Evolutionary conservation across 2,888 invertebrate genomes (phyloP), one percentile per base, ranked within the genome.

Genomic region (Chydorus sphaericus): DNA sequence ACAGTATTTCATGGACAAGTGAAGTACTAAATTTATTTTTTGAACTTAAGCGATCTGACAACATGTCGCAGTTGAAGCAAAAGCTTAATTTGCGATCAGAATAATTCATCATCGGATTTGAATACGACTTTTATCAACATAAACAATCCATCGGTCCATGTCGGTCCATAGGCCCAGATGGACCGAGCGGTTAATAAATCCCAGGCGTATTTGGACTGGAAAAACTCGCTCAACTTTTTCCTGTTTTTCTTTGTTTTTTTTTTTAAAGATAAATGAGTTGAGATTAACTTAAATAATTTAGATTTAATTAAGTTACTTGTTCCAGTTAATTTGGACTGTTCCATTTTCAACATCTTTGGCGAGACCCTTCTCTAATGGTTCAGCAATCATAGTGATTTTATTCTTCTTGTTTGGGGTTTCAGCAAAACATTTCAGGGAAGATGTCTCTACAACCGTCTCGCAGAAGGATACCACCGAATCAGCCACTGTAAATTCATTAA

Each of bases 121-220:
- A n/a, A n/a, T n/a, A n/a, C n/a, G n/a, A n/a, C n/a, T n/a, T n/a
- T n/a, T n/a, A n/a, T n/a, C n/a, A n/a, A n/a, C n/a, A n/a, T n/a
- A n/a, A n/a, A n/a, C n/a, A n/a, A n/a, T n/a, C n/a, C n/a, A n/a
- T n/a, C n/a, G n/a, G n/a, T n/a, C n/a, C n/a, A n/a, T n/a, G n/a
- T n/a, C 0, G 98, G 98, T 0, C 98, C 98, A 71, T 99, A 99
- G 0, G 98, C 96, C 98, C 98, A 99, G 66, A 98, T 97, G 38
- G 93, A 94, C 63, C 98, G 81, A 10, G 98, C 96, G 2, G 98
- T 97, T 60, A 99, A 70, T 70, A 99, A 78, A 81, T 98, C 98
- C 98, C 98, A 98, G 70, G 97, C 96, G 70, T 99, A 99, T 70
- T 97, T 97, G 18, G 90, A 92, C 75, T 98, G 97, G 73, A 99